phyloP scores from a whole-genome alignment of 1,140 invertebrate species.

The Philopotamus ludificatus region DNA sequence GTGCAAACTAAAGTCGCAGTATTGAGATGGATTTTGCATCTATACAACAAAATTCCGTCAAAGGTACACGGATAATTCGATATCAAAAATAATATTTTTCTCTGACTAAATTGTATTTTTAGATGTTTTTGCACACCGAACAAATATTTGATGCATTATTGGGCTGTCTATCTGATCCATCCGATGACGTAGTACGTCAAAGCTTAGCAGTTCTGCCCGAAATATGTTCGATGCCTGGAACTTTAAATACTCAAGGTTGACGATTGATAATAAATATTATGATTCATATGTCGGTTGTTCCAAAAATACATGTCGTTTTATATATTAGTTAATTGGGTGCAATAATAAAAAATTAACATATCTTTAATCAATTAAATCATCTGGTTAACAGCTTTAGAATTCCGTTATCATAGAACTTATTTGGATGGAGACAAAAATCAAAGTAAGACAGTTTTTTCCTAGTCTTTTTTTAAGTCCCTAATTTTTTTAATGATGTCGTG shows the following conservation, averaged over 20 bases:
- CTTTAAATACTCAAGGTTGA: constrained; percentile 40
- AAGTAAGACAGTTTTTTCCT: too few relatives aligned
- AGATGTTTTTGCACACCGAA: constrained; percentile 85
- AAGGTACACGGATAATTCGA: constrained; percentile 53
- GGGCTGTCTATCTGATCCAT: constrained; percentile 80
- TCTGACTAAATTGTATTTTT: constrained; percentile 14
- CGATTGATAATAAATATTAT: too few relatives aligned
- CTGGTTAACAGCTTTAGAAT: too few relatives aligned
- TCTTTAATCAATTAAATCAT: too few relatives aligned
- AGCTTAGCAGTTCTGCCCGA: constrained; percentile 88
- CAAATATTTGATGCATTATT: constrained; percentile 83
- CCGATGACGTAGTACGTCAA: constrained; percentile 92
- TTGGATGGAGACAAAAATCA: too few relatives aligned
- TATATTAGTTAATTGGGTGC: too few relatives aligned
- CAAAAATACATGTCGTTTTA: too few relatives aligned
- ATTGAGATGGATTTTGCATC: constrained; percentile 90
- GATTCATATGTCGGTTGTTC: too few relatives aligned
- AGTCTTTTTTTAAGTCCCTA: too few relatives aligned
- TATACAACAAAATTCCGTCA: constrained; percentile 73
- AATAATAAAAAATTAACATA: too few relatives aligned
- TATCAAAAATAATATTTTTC: neutral
- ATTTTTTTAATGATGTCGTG: too few relatives aligned
- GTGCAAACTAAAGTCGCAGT: constrained; percentile 93
- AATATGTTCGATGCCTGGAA: constrained; percentile 66
- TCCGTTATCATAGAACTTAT: too few relatives aligned